A percentile compares a stretch with the other conserved stretches of the same genome.
phyloP scores from a whole-genome alignment of 2,113 vertebrate species.

The Nothobranchius furzeri region DNA sequence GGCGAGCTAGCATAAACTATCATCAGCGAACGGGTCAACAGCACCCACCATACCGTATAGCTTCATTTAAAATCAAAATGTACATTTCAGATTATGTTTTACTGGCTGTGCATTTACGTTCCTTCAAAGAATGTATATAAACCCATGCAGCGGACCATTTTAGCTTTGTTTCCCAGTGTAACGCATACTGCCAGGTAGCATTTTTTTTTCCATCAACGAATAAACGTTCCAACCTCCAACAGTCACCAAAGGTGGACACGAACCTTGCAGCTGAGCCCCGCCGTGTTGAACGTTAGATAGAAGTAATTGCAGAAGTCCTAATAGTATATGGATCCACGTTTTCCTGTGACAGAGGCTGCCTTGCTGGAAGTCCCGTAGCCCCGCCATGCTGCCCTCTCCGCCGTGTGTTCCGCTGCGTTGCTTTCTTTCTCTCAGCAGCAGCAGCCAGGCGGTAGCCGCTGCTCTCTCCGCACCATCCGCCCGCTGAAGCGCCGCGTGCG shows the following conservation, averaged over 20 bases:
- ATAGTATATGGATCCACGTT: conserved; percentile 87
- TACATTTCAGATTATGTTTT: neutral
- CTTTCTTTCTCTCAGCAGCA: conserved; percentile 40
- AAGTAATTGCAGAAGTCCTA: conserved; percentile 87
- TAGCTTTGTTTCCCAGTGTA: neutral
- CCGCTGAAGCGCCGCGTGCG: conserved; percentile 3
- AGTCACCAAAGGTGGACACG: conserved; percentile 37
- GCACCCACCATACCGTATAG: conserved; percentile 1
- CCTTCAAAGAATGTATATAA: neutral
- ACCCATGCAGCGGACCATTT: neutral
- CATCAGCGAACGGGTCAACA: conserved; percentile 49
- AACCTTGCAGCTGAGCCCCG: conserved; percentile 89
- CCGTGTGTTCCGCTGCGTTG: conserved; percentile 57
- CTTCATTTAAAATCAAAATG: neutral
- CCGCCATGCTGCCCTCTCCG: conserved; percentile 87
- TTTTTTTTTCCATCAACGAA: conserved; percentile 24
- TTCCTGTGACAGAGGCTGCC: conserved; percentile 85
- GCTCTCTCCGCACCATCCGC: conserved; percentile 32
- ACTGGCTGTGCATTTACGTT: too few species aligned
- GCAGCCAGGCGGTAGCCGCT: conserved; percentile 36
- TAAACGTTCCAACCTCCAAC: conserved; percentile 16
- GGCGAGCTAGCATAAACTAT: conserved; percentile 59
- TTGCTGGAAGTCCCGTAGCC: conserved; percentile 84
- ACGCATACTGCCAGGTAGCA: conserved; percentile 42
- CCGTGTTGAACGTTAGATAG: conserved; percentile 85